Conservation (phyloP, 2,797 vertebrate species). For the Coracias cyanogaster region DNA sequence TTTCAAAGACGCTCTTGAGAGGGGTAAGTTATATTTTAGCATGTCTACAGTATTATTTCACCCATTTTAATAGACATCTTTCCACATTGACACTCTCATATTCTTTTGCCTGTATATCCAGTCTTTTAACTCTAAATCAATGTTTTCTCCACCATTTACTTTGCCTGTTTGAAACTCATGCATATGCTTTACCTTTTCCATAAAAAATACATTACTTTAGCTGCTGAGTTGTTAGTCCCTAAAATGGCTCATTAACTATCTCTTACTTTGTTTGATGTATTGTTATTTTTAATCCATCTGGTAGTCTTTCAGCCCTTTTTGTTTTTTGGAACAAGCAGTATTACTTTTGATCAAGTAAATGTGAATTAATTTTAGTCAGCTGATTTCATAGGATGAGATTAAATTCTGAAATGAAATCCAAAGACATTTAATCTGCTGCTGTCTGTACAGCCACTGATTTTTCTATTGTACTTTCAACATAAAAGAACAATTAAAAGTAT, state of each 20-base stretch:
- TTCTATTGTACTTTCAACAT: background rate
- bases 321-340: background rate
- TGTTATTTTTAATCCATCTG: background rate
- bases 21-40: background rate
- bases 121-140: background rate
- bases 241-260: background rate
- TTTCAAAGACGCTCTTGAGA: background rate
- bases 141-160: background rate
- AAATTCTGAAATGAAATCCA: background rate
- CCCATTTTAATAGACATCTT: background rate
- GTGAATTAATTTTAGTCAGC: background rate
- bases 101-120: background rate
- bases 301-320: background rate
- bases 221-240: background rate
- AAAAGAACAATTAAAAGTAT: background rate
- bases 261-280: background rate
- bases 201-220: background rate
- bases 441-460: background rate
- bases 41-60: background rate
- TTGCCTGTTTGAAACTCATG: background rate
- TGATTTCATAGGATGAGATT: background rate
- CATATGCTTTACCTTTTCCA: background rate
- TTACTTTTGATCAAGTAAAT: background rate
- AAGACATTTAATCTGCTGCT: background rate
- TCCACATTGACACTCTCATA: accelerated